Base-by-base conservation (phyloP, 53 echinoderm and acorn worm species). In the Paracentrotus lividus region DNA sequence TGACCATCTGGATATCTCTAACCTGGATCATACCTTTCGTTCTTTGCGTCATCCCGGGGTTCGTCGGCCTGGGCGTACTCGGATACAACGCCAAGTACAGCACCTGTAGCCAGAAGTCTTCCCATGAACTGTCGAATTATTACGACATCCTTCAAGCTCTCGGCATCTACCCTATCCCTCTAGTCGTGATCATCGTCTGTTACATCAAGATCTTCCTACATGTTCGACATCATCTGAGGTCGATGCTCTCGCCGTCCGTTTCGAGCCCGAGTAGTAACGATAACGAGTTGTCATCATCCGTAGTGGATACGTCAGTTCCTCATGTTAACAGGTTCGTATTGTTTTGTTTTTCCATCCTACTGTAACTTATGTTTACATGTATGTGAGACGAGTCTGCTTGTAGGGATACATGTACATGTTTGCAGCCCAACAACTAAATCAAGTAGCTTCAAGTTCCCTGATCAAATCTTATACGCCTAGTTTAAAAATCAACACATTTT, bases 21-120 rank as follows among this genome's bases (percentile, higher is more conserved):
- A 96, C 85, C 4, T 97, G 98, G 98, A 49, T 95, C 49, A 90
- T 97, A 54, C 97, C 97, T 0, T 93, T 96, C 38, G 87, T 60
- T 67, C 49, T 96, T 42, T 88, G 78, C 45, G 60, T 95, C 66
- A 32, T 96, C 15, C 97, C 97, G 5, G 94, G 95, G 14, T 33
- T 96, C 21, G 75, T 59, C 45, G 93, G 93, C n/a, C 93, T 93
- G 57, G 97, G 95, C 32, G 93, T 45, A 27, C 94, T 94, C 36
- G 95, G 95, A 26, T 97, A 91, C 91, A 97, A 97, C 45, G 92
- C 90, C 36, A 97, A 94, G 84, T 93, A 95, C 88, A 88, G 86
- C 88, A 95, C 94, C 18, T 97, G 95, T 65, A 90, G 94, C 34
- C 93, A 94, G 45, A 85, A 94, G 85, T 95, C 96, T n/a, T 13